Conservation (phyloP, 2,888 invertebrate species). For the Eristalis intricaria region DNA sequence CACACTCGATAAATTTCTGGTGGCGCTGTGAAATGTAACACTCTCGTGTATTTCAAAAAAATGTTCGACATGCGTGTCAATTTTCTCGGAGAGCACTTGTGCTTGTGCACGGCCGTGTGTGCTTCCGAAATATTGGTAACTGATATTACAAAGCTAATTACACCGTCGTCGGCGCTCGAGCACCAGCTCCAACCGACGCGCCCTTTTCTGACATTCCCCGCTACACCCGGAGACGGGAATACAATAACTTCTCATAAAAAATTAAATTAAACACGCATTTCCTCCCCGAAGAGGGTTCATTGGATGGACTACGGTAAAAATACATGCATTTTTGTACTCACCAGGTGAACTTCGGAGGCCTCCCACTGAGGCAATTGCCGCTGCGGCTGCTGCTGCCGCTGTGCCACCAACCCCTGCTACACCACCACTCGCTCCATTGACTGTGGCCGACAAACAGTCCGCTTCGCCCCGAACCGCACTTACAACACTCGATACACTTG, state of each 20-base stretch:
- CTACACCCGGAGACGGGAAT: background rate
- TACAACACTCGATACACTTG: slow-evolving; percentile 81
- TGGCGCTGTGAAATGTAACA: slow-evolving; percentile 11
- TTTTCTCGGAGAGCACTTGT: background rate
- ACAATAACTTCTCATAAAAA: background rate
- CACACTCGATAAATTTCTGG: slow-evolving; percentile 26
- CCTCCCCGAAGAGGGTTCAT: background rate
- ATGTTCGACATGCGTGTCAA: slow-evolving; percentile 31
- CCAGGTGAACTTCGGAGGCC: slow-evolving; percentile 78
- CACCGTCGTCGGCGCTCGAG: slow-evolving; percentile 4
- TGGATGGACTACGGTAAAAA: background rate
- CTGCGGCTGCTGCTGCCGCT: slow-evolving; percentile 63
- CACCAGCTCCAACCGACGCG: background rate
- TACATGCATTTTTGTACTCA: slow-evolving; percentile 70
- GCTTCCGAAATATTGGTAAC: slow-evolving; percentile 37
- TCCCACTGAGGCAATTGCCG: slow-evolving; percentile 72
- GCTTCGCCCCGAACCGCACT: slow-evolving; percentile 78
- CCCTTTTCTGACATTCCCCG: background rate
- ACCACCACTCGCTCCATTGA: slow-evolving; percentile 74
- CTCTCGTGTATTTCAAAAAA: slow-evolving; percentile 24
- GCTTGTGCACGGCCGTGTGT: slow-evolving; percentile 14
- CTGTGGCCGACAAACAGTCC: slow-evolving; percentile 75
- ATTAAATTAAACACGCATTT: background rate
- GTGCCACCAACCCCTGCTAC: slow-evolving; percentile 67
- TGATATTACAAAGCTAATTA: slow-evolving; percentile 36